Evolutionary conservation across 1,140 invertebrate genomes (phyloP).

Genomic region (Gyrodactylus salaris): DNA sequence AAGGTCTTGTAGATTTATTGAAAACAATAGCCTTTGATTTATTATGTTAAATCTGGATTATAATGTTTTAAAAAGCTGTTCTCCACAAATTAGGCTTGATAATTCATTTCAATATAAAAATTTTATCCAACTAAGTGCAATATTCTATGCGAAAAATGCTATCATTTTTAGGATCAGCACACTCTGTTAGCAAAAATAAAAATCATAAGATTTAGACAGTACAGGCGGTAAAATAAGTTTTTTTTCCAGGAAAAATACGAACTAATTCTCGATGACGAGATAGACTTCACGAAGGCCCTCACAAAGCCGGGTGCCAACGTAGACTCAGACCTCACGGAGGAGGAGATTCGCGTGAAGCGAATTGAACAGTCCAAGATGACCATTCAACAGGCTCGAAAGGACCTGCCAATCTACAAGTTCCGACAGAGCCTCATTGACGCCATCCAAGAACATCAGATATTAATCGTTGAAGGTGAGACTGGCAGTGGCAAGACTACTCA

Average conservation of each 20-base stretch:
- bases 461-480: slow-evolving; percentile 81
- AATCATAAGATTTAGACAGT: too few relatives aligned
- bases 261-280: slow-evolving; percentile 37
- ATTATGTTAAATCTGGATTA: too few relatives aligned
- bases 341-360: slow-evolving; percentile 23
- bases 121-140: too few relatives aligned
- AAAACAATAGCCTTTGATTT: too few relatives aligned
- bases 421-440: slow-evolving; percentile 51
- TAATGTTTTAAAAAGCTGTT: too few relatives aligned
- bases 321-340: slow-evolving; percentile 17
- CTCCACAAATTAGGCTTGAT: too few relatives aligned
- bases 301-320: slow-evolving; percentile 38
- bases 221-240: too few relatives aligned
- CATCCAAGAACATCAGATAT: slow-evolving; percentile 47
- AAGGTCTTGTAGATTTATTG: too few relatives aligned
- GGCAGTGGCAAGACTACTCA: slow-evolving; percentile 94
- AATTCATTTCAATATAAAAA: too few relatives aligned
- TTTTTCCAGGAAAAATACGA: slow-evolving; percentile 7
- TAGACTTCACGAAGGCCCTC: slow-evolving; percentile 76
- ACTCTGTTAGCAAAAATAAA: too few relatives aligned
- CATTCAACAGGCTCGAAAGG: slow-evolving; percentile 61
- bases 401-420: slow-evolving; percentile 71
- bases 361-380: slow-evolving; percentile 37
- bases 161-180: too few relatives aligned
- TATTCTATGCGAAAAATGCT: too few relatives aligned